Evolutionary conservation across 2,797 vertebrate genomes (phyloP), one percentile per base, ranked within the genome.

Genomic region (Thamnophis elegans): DNA sequence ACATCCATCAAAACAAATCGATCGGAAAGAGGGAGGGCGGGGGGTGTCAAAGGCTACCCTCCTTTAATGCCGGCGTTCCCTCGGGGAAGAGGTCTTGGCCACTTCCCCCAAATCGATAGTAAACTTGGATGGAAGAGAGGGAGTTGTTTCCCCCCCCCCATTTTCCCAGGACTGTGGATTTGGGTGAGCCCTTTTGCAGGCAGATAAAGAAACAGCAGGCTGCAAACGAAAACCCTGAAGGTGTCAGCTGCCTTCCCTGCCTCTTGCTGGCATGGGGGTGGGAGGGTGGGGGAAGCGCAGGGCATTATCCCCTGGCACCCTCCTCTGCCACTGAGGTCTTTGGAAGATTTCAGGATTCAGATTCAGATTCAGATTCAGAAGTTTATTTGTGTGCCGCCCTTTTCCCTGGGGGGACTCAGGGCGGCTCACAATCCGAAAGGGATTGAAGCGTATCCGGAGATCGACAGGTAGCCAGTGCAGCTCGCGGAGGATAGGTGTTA

Each of bases 11-110:
- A 10, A 59, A 47, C 25, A 18, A 11, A 85, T 18, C 91, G 94
- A 91, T 92, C 93, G 90, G 95, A 94, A 93, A 94, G 94, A 95
- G 94, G 95, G 95, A 95, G 94, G 32, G 32, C 36, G n/a, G 90
- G 95, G 93, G 93, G 55, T 18, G 12, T 11, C n/a, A 16, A 62
- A 32, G 85, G 47, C 4, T 13, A 59, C 28, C 6, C 56, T 18
- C 9, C 13, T 6, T 59, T 4, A 0, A n/a, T 13, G 55, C 32
- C 3, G 10, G 36, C 36, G 18, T 78, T 78, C 20, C 36, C 1
- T 42, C 47, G 18, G 36, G 36, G 11, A 59, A 87, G 7, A 26
- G 8, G 53, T 26, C 18, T 14, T 18, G 1, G n/a, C 16, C 1
- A 10, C 59, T 2, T 51, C 12, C 4, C 42, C 26, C 18, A 28